phyloP scores from a whole-genome alignment of 2,888 invertebrate species.

The Drosophila diplacantha region DNA sequence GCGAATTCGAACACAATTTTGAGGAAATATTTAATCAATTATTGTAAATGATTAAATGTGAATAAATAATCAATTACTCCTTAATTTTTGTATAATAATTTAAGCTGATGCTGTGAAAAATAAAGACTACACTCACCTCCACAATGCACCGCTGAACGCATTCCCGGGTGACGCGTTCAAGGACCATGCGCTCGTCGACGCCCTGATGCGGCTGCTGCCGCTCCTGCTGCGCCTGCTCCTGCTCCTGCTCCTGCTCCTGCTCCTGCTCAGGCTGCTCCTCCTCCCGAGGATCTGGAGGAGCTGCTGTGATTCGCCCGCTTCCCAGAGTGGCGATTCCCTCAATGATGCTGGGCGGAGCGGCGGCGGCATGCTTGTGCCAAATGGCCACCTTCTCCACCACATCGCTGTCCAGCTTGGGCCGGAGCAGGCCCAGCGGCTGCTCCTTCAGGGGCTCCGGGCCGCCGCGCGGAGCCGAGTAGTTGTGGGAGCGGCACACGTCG shows the following conservation, averaged over 20 bases:
- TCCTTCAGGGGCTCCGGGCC: conserved; percentile 12
- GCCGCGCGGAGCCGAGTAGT: conserved; percentile 8
- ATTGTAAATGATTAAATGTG: too few species aligned
- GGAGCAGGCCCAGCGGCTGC: conserved; percentile 37
- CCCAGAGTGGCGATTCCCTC: conserved; percentile 54
- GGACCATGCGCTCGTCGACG: conserved; percentile 49
- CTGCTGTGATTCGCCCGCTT: conserved; percentile 14
- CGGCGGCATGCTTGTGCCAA: conserved; percentile 60
- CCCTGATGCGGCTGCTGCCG: conserved; percentile 3
- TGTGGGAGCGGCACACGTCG: conserved; percentile 60
- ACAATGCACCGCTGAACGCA: conserved; percentile 66
- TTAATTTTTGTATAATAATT: neutral
- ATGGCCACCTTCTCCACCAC: conserved; percentile 63
- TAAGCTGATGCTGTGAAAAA: neutral
- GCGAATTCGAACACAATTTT: neutral
- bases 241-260: neutral
- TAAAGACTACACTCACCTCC: conserved; percentile 54
- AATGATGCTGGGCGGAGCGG: conserved; percentile 50
- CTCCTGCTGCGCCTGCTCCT: neutral
- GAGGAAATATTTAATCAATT: too few species aligned
- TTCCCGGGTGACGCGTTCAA: conserved; percentile 58
- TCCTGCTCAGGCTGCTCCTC: neutral
- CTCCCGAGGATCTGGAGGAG: neutral
- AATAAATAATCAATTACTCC: too few species aligned
- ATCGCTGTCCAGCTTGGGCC: conserved; percentile 55